A percentile compares a stretch with the other conserved stretches of the same genome.
Evolutionary conservation across 2,888 invertebrate genomes (phyloP).

Genomic region (Lycocerus yunnanus): DNA sequence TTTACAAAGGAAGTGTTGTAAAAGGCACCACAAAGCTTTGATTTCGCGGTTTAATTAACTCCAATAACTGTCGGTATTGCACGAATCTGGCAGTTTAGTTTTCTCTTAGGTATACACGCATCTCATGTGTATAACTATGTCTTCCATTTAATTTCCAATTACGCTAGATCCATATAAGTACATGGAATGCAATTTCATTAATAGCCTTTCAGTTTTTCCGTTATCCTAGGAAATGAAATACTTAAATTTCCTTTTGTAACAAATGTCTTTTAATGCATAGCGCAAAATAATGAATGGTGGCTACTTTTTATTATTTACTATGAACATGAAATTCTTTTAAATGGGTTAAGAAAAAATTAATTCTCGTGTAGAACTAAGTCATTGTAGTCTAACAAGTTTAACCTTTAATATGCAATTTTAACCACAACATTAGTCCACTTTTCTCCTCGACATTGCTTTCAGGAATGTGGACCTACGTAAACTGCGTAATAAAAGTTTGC

Average conservation of each 20-base stretch:
- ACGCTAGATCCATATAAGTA: constrained; percentile 24
- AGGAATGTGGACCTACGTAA: neutral
- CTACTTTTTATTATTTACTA: neutral
- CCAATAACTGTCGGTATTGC: neutral
- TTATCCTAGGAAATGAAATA: constrained; percentile 23
- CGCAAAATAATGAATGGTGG: constrained; percentile 16
- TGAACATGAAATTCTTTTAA: neutral
- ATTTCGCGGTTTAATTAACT: neutral
- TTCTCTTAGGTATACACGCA: constrained; percentile 2
- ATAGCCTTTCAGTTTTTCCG: constrained; percentile 25
- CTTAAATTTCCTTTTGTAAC: constrained; percentile 24
- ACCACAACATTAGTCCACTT: neutral
- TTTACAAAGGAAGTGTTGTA: neutral
- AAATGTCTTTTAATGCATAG: constrained; percentile 8
- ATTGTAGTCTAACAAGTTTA: neutral
- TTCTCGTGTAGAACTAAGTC: neutral
- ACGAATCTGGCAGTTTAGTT: neutral
- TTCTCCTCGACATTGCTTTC: neutral
- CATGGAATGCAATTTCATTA: constrained; percentile 26
- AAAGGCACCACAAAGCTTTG: neutral
- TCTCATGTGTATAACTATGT: constrained; percentile 6
- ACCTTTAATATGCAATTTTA: neutral
- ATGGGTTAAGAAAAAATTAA: neutral
- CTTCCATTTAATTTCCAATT: constrained; percentile 31
- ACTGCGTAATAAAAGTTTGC: neutral